Conservation (phyloP, 2,797 vertebrate genomes). For the Mormyrops boulengeri region DNA sequence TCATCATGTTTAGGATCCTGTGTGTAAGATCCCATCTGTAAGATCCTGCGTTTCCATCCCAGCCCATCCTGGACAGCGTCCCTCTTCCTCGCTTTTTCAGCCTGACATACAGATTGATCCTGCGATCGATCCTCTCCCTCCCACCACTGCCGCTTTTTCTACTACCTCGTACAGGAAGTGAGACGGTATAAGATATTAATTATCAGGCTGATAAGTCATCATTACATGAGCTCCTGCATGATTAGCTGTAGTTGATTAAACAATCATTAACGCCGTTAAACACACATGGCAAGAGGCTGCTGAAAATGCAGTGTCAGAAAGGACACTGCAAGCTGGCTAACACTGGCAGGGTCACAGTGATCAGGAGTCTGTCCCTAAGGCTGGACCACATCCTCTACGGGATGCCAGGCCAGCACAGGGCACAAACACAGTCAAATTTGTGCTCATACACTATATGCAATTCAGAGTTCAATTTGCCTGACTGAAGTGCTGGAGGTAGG, state of each 20-base stretch:
- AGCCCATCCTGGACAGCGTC: neutral
- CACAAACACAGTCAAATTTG: neutral
- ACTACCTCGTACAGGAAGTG: neutral
- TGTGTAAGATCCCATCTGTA: neutral
- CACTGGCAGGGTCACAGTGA: neutral
- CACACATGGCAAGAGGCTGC: neutral
- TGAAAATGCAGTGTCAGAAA: neutral
- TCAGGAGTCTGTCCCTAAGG: neutral
- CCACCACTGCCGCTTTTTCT: neutral
- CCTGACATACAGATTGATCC: neutral
- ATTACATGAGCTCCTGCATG: neutral
- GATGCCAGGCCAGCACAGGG: neutral
- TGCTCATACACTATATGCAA: neutral
- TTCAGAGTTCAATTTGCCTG: neutral
- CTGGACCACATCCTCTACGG: neutral
- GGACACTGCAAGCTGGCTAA: neutral
- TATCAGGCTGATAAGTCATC: neutral
- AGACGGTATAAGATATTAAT: slow-evolving; percentile 3
- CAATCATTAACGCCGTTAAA: slow-evolving; percentile 11
- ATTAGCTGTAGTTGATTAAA: slow-evolving; percentile 17
- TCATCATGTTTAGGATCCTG: neutral
- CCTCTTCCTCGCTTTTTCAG: neutral
- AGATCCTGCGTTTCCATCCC: neutral
- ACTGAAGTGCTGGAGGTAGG: neutral
- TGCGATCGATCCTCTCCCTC: neutral